phyloP scores from a whole-genome alignment of 2,113 vertebrate species.

The Carlito syrichta region DNA sequence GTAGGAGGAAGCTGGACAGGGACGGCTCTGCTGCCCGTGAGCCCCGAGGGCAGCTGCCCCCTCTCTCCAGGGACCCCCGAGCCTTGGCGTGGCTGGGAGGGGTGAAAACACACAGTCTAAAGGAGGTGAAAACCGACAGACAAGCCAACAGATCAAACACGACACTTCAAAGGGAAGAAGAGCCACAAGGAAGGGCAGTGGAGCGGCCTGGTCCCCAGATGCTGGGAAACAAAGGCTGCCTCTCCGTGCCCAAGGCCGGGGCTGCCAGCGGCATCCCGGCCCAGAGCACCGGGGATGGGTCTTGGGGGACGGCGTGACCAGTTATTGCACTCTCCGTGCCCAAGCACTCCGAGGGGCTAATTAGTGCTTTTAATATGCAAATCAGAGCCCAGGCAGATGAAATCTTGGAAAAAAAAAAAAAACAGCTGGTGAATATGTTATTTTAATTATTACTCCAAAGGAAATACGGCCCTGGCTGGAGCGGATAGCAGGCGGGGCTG shows the following conservation, averaged over 20 bases:
- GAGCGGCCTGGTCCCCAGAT: slow-evolving; percentile 74
- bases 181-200: slow-evolving; percentile 80
- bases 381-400: slow-evolving; percentile 96
- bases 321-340: slow-evolving; percentile 89
- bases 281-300: slow-evolving; percentile 79
- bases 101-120: neutral
- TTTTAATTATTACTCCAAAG: slow-evolving; percentile 91
- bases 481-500: slow-evolving; percentile 58
- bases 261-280: slow-evolving; percentile 79
- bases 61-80: neutral
- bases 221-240: slow-evolving; percentile 82
- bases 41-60: neutral
- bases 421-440: slow-evolving; percentile 98
- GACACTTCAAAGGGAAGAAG: slow-evolving; percentile 86
- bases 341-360: slow-evolving; percentile 97
- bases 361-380: slow-evolving; percentile 99
- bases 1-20: slow-evolving; percentile 44
- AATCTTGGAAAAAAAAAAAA: slow-evolving; percentile 82
- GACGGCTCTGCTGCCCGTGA: neutral
- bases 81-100: neutral
- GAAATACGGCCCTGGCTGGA: slow-evolving; percentile 80
- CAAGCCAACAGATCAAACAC: slow-evolving; percentile 87
- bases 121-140: slow-evolving; percentile 80
- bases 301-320: slow-evolving; percentile 88
- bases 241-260: slow-evolving; percentile 81